Evolutionary conservation across 2,888 invertebrate genomes (phyloP), one percentile per base, ranked within the genome.

Genomic region (Calliphora vomitoria): DNA sequence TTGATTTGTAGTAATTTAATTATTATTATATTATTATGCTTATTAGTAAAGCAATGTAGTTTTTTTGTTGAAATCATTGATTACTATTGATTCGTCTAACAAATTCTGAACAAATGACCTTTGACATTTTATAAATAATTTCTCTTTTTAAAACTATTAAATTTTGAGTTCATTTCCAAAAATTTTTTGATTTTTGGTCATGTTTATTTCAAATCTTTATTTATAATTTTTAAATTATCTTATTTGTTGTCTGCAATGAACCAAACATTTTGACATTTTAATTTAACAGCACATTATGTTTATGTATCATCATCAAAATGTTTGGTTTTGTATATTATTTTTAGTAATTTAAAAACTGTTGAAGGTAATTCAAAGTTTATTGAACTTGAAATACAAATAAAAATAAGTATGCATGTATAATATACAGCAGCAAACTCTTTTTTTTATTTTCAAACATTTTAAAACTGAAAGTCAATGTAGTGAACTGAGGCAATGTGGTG

Each of bases 351-450:
- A 1, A 3, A 74, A 82, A 44, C 75, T 75, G 66, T 74, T 50
- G 47, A 79, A 84, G 79, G 78, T 72, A 84, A 72, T 84, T 68
- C 31, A 55, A 41, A 85, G 84, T 85, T 85, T 79, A 80, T 80
- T 80, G 84, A 85, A 85, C 84, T 84, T 84, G 78, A 79, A 84
- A 79, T 35, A 55, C 10, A 47, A 58, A 50, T 66, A 69, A 58
- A 72, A 66, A 11, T n/a, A 13, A 47, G 38, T 78, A 76, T 50
- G 35, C 25, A 76, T 60, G 18, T 55, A 80, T 53, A 71, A 81
- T 15, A 53, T 44, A 44, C 44, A 76, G 15, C 20, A 50, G 20
- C 15, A 68, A 60, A 60, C 41, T 78, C 35, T 71, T 62, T 60
- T 25, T 71, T 38, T 20, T 3, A 47, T 10, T 47, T 18, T 35